These are phyloP conservation scores for Cardinalis cardinalis DNA, from an alignment of 2,113 vertebrate genomes.

Conservation along the genomic window DNA sequence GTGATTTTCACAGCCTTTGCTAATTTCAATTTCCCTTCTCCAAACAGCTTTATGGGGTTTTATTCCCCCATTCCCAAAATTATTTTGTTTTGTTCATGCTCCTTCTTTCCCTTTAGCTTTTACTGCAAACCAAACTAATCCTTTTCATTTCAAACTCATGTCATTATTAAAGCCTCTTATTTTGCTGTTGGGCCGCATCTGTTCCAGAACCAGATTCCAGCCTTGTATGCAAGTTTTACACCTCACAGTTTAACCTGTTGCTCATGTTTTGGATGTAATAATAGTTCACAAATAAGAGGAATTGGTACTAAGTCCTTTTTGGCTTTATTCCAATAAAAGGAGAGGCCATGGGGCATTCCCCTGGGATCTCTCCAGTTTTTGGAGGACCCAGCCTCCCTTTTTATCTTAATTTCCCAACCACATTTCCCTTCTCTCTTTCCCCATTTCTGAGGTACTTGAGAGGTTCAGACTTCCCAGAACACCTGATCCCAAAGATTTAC, in stretches of 20 bases:
- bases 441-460: too few species aligned
- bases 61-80: background rate
- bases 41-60: background rate
- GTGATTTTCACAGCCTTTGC: background rate
- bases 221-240: background rate
- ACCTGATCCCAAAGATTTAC: too few species aligned
- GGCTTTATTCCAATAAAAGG: too few species aligned
- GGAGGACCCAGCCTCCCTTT: too few species aligned
- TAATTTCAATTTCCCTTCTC: background rate
- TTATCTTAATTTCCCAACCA: too few species aligned
- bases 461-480: too few species aligned
- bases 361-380: too few species aligned
- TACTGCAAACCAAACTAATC: background rate
- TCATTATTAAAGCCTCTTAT: conserved; percentile 25
- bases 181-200: background rate
- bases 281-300: background rate
- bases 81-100: background rate
- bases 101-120: background rate
- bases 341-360: too few species aligned
- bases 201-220: background rate
- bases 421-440: too few species aligned
- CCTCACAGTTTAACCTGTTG: background rate
- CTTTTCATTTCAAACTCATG: conserved; percentile 30
- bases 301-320: background rate
- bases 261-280: background rate